Conservation (phyloP, 2,888 invertebrate genomes). For the Mimumesa dahlbomi region DNA sequence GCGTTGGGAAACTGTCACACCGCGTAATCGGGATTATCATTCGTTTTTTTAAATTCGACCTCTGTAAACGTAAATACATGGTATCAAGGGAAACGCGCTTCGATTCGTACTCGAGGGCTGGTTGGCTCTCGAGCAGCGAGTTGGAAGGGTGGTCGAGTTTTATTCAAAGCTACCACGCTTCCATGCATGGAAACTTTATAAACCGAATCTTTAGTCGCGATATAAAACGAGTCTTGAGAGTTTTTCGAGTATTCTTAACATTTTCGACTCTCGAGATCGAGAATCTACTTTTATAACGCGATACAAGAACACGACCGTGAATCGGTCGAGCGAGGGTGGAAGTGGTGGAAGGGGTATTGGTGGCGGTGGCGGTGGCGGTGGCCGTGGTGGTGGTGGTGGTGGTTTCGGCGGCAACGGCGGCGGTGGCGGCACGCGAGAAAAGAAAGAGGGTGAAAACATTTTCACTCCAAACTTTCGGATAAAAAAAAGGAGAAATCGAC, state of each 20-base stretch:
- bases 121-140: background rate
- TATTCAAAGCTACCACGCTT: conserved; percentile 6
- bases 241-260: conserved; percentile 32
- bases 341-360: background rate
- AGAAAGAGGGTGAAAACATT: conserved; percentile 31
- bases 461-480: conserved; percentile 42
- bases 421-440: background rate
- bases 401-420: no score
- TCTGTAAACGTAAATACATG: background rate
- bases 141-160: background rate
- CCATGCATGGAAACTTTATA: conserved; percentile 17
- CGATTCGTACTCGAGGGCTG: conserved; percentile 2
- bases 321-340: conserved; percentile 9
- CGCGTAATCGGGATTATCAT: conserved; percentile 17
- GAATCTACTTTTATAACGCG: conserved; percentile 12
- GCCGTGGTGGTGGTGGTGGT: no score
- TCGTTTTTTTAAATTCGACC: background rate
- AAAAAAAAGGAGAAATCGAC: conserved; percentile 33
- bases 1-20: background rate
- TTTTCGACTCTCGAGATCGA: conserved; percentile 19
- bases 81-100: background rate
- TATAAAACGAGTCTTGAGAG: conserved; percentile 35
- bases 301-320: conserved; percentile 12
- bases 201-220: conserved; percentile 9
- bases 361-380: background rate